A percentile compares a stretch with the other conserved stretches of the same genome.
Evolutionary conservation across 2,888 invertebrate genomes (phyloP).

Genomic region (Gryllus longicercus): DNA sequence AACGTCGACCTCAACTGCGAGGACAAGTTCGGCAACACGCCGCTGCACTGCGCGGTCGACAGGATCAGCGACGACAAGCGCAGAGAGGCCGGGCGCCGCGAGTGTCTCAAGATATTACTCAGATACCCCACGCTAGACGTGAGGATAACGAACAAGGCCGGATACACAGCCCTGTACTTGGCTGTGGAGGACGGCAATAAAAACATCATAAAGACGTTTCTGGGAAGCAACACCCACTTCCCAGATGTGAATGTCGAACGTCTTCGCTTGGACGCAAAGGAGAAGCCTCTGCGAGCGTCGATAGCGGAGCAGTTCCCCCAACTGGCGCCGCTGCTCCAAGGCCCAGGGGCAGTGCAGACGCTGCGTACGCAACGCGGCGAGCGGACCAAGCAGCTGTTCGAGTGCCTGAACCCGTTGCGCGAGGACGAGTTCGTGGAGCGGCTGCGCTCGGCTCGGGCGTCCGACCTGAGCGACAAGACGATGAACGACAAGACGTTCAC

Average conservation of each 20-base stretch:
- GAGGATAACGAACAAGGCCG: too few species aligned
- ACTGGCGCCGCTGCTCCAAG: too few species aligned
- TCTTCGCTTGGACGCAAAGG: neutral
- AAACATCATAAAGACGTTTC: too few species aligned
- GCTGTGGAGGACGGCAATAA: neutral
- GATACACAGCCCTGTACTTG: neutral
- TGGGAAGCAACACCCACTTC: too few species aligned
- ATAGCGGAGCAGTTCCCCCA: neutral
- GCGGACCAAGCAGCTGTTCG: neutral
- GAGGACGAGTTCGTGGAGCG: constrained; percentile 34
- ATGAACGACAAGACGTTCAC: constrained; percentile 52
- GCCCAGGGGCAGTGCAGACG: too few species aligned
- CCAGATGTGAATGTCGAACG: too few species aligned
- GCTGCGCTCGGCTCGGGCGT: constrained; percentile 30
- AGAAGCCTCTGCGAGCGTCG: neutral
- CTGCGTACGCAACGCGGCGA: too few species aligned
- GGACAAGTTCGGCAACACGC: neutral
- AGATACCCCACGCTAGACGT: too few species aligned
- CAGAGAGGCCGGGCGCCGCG: neutral
- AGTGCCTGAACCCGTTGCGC: constrained; percentile 25
- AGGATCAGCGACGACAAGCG: neutral
- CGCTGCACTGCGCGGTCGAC: neutral
- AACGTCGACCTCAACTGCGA: neutral
- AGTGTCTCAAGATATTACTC: neutral
- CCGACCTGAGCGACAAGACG: constrained; percentile 43